Conservation (phyloP, 2,113 vertebrate genomes). For the Sander lucioperca region DNA sequence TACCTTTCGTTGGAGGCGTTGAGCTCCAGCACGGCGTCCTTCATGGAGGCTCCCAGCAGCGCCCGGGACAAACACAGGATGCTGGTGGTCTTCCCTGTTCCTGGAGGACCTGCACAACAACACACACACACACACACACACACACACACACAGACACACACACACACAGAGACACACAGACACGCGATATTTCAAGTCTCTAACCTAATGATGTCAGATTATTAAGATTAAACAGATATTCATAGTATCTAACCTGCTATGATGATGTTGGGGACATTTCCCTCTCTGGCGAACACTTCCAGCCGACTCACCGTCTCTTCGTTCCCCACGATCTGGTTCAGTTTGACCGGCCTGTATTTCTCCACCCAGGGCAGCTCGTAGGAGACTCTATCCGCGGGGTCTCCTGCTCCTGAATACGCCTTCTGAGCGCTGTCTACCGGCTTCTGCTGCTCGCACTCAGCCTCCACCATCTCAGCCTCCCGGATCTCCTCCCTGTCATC, state of each 20-base stretch:
- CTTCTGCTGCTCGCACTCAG: neutral
- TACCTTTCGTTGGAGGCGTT: slow-evolving; percentile 96
- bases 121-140: neutral
- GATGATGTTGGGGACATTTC: slow-evolving; percentile 98
- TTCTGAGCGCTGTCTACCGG: neutral
- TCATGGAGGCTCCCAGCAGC: slow-evolving; percentile 92
- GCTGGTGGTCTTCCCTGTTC: slow-evolving; percentile 98
- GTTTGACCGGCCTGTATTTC: slow-evolving; percentile 93
- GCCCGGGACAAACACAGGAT: slow-evolving; percentile 95
- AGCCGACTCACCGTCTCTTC: slow-evolving; percentile 96
- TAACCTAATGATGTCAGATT: too few species aligned
- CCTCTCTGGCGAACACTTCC: slow-evolving; percentile 95
- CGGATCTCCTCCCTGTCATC: too few species aligned
- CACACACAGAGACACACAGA: neutral
- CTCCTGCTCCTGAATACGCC: neutral
- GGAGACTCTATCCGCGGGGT: slow-evolving; percentile 16
- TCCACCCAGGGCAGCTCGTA: slow-evolving; percentile 92
- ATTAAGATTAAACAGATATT: too few species aligned
- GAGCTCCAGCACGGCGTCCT: slow-evolving; percentile 97
- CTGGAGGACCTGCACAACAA: slow-evolving; percentile 89
- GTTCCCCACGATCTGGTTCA: slow-evolving; percentile 93
- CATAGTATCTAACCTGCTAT: too few species aligned
- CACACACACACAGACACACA: neutral
- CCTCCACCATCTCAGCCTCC: slow-evolving; percentile 51
- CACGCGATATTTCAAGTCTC: too few species aligned